A percentile compares a stretch with the other conserved stretches of the same genome.
Conservation (phyloP, 2,797 vertebrate genomes). For the Threskiornis aethiopicus region DNA sequence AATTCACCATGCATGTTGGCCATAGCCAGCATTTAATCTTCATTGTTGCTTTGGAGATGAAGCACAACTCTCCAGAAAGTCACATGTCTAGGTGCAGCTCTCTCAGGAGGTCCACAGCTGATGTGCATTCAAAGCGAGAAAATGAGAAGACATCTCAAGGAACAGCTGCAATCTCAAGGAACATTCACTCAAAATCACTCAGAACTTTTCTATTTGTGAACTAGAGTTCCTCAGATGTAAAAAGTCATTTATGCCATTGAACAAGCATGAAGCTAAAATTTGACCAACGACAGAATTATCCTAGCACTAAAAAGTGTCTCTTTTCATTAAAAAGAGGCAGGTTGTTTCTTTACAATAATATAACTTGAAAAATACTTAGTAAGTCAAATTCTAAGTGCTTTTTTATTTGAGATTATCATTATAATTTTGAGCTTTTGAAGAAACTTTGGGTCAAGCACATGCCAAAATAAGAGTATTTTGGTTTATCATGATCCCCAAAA, state of each 20-base stretch:
- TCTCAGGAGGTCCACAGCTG: neutral
- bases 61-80: neutral
- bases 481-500: neutral
- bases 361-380: neutral
- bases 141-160: constrained; percentile 5
- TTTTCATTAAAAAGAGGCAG: neutral
- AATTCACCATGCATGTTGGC: neutral
- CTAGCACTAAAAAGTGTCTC: neutral
- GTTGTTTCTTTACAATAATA: neutral
- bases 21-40: neutral
- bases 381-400: neutral
- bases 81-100: neutral
- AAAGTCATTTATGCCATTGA: neutral
- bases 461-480: neutral
- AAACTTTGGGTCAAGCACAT: neutral
- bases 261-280: neutral
- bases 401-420: neutral
- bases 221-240: neutral
- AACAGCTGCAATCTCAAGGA: constrained; percentile 12
- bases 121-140: neutral
- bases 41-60: neutral
- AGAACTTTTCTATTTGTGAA: constrained; percentile 1
- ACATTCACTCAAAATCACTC: neutral
- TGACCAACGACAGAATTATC: neutral
- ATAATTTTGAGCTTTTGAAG: neutral